phyloP scores from a whole-genome alignment of 2,113 vertebrate genomes.

The Ictalurus punctatus region DNA sequence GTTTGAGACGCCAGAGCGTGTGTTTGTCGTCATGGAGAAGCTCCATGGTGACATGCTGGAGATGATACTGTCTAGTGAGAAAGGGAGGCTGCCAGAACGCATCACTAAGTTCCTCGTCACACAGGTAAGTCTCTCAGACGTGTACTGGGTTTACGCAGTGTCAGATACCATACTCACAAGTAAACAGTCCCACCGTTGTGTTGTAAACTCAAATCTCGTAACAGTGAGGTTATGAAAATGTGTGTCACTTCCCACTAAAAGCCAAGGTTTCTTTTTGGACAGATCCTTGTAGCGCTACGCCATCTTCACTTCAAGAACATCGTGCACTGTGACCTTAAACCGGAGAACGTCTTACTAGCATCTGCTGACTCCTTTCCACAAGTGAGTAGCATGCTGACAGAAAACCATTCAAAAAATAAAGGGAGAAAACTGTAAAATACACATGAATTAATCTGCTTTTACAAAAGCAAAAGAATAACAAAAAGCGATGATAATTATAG shows the following conservation, averaged over 20 bases:
- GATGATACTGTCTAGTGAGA: slow-evolving; percentile 99
- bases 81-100: slow-evolving; percentile 92
- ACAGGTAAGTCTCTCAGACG: slow-evolving; percentile 76
- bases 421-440: slow-evolving; percentile 36
- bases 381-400: slow-evolving; percentile 67
- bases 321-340: slow-evolving; percentile 97
- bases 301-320: slow-evolving; percentile 99
- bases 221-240: not conserved
- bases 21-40: slow-evolving; percentile 99
- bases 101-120: slow-evolving; percentile 97
- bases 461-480: slow-evolving; percentile 49
- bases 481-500: slow-evolving; percentile 51
- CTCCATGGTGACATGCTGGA: slow-evolving; percentile 99
- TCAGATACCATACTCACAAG: slow-evolving; percentile 10
- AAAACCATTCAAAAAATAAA: slow-evolving; percentile 35
- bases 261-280: slow-evolving; percentile 25
- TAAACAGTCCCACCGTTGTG: not conserved
- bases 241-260: not conserved
- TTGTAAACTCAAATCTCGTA: not conserved
- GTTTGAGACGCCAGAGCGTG: slow-evolving; percentile 96
- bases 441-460: slow-evolving; percentile 53
- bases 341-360: slow-evolving; percentile 93
- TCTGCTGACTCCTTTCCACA: slow-evolving; percentile 95
- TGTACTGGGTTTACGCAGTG: not conserved
- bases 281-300: slow-evolving; percentile 93